A percentile compares a stretch with the other conserved stretches of the same genome.
Evolutionary conservation across 92 coral and sea anemone species (phyloP).

Genomic region (Chrysogorgia sp.): DNA sequence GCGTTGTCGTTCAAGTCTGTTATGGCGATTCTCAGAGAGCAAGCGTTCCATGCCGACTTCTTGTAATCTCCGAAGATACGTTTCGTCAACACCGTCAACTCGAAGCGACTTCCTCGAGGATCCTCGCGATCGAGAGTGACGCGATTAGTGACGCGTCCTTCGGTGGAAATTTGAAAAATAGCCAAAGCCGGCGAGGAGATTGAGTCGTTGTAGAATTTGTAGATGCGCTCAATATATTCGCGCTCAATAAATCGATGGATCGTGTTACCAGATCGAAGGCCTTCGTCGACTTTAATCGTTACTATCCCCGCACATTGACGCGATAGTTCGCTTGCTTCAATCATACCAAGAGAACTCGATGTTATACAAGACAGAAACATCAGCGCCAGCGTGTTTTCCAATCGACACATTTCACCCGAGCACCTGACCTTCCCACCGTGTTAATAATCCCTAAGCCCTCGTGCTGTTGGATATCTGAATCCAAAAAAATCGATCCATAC

Average conservation of each 20-base stretch:
- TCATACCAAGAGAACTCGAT: neutral
- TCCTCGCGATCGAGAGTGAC: conserved; percentile 90
- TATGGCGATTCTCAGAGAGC: conserved; percentile 68
- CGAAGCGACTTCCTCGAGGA: conserved; percentile 74
- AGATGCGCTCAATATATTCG: conserved; percentile 52
- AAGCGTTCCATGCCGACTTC: conserved; percentile 68
- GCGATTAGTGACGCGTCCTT: conserved; percentile 74
- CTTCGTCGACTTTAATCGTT: conserved; percentile 70
- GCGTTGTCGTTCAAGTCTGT: conserved; percentile 81
- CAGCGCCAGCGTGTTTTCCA: neutral
- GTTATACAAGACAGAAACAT: neutral
- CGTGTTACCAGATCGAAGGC: conserved; percentile 72
- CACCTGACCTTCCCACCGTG: neutral
- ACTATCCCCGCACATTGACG: conserved; percentile 31
- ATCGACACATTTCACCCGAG: neutral
- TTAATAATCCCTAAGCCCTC: neutral
- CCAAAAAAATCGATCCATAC: neutral
- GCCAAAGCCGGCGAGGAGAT: conserved; percentile 61
- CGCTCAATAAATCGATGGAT: conserved; percentile 63
- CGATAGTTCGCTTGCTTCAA: neutral
- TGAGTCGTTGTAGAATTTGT: conserved; percentile 66
- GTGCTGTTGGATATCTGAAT: conserved; percentile 1
- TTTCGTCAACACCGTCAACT: conserved; percentile 67
- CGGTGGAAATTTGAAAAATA: conserved; percentile 79
- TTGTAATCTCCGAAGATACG: neutral